phyloP scores from a whole-genome alignment of 2,113 vertebrate species.

The Hippocampus comes region DNA sequence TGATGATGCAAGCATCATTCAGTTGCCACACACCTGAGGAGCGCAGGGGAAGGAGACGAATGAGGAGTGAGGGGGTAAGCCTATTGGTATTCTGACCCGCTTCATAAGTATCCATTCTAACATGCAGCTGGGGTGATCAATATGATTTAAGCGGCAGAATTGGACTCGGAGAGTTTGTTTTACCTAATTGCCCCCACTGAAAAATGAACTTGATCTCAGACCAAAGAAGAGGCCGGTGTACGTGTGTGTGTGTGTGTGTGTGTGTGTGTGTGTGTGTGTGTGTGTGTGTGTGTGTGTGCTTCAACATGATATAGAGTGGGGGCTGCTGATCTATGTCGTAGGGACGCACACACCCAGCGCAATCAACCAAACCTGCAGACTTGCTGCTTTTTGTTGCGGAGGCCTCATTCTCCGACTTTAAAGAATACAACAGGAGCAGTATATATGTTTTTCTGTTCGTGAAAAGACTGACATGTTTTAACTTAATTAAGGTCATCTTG shows the following conservation, averaged over 20 bases:
- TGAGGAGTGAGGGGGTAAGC: slow-evolving; percentile 8
- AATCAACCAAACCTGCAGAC: not conserved
- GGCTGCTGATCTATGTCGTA: slow-evolving; percentile 34
- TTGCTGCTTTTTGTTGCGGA: not conserved
- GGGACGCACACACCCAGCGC: slow-evolving; percentile 10
- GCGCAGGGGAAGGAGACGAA: not conserved
- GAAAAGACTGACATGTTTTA: not conserved
- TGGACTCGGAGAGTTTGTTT: slow-evolving; percentile 73
- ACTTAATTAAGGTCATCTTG: not conserved
- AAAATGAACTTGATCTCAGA: slow-evolving; percentile 71
- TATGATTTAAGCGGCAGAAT: slow-evolving; percentile 74
- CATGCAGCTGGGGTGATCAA: slow-evolving; percentile 71
- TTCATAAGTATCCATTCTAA: slow-evolving; percentile 72
- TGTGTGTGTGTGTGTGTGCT: slow-evolving; percentile 8
- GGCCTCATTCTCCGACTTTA: not conserved
- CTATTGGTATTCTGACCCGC: slow-evolving; percentile 60
- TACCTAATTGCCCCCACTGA: slow-evolving; percentile 76
- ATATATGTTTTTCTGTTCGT: not conserved
- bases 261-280: not conserved
- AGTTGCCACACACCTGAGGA: slow-evolving; percentile 46
- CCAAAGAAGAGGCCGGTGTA: slow-evolving; percentile 15
- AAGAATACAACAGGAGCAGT: not conserved
- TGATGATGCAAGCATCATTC: slow-evolving; percentile 33
- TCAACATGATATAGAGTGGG: slow-evolving; percentile 10
- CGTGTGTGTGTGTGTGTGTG: slow-evolving; percentile 6